These are phyloP conservation scores for Lucifuga dentata DNA, from an alignment of 2,113 vertebrate genomes.

Conservation along the genomic window DNA sequence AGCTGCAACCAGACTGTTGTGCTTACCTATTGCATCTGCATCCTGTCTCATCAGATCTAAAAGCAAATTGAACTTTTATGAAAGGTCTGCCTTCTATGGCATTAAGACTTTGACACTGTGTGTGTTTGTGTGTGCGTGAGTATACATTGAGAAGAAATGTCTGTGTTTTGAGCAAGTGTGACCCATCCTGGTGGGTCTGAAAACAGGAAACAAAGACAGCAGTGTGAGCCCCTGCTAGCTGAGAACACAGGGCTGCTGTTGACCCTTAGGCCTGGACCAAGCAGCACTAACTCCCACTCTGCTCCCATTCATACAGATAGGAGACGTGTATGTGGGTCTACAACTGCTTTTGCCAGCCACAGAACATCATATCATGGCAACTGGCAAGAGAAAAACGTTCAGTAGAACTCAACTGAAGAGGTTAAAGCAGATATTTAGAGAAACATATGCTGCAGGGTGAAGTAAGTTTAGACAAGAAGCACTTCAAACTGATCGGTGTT, in stretches of 20 bases:
- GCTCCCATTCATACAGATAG: conserved; percentile 37
- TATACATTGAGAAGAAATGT: conserved; percentile 32
- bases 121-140: conserved; percentile 16
- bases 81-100: conserved; percentile 4
- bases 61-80: conserved; percentile 15
- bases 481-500: background rate
- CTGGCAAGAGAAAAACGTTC: conserved; percentile 1
- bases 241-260: conserved; percentile 74
- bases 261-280: conserved; percentile 49
- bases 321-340: background rate
- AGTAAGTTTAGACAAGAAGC: background rate
- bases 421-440: conserved; percentile 6
- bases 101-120: conserved; percentile 17
- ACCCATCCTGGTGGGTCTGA: conserved; percentile 50
- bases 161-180: conserved; percentile 63
- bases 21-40: background rate
- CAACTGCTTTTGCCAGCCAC: conserved; percentile 25
- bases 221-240: conserved; percentile 65
- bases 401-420: conserved; percentile 3
- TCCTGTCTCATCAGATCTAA: conserved; percentile 2
- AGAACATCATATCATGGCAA: background rate
- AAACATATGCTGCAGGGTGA: conserved; percentile 1
- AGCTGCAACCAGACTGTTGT: background rate
- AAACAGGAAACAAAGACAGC: conserved; percentile 68
- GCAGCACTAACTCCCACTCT: conserved; percentile 36